phyloP scores from a whole-genome alignment of 2,888 invertebrate genomes.

The Caprella mutica region DNA sequence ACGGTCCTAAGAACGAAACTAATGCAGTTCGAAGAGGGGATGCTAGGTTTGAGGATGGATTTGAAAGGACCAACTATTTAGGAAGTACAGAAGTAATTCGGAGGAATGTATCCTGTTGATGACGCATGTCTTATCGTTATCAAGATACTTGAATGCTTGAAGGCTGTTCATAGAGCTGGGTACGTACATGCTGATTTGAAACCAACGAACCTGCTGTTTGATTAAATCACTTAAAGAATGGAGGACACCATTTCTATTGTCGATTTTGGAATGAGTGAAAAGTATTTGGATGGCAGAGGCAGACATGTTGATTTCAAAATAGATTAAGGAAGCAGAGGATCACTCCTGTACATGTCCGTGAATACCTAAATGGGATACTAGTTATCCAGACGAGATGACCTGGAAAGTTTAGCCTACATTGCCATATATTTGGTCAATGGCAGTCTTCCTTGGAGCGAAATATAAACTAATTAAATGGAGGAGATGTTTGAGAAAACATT shows the following conservation, averaged over 20 bases:
- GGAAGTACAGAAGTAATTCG: slow-evolving; percentile 1
- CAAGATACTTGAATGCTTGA: neutral
- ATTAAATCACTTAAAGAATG: neutral
- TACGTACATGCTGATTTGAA: neutral
- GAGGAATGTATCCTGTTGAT: neutral
- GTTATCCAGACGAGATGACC: neutral
- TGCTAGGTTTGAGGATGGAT: neutral
- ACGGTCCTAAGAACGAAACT: neutral
- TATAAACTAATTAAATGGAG: neutral
- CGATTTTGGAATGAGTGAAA: slow-evolving; percentile 4
- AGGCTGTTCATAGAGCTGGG: slow-evolving; percentile 6
- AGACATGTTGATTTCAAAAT: neutral
- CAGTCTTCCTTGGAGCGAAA: slow-evolving; percentile 1
- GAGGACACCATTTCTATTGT: neutral
- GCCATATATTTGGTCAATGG: slow-evolving; percentile 2
- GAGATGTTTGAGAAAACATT: neutral
- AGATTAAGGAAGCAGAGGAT: neutral
- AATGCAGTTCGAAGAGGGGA: neutral
- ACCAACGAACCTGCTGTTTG: neutral
- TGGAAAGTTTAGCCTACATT: slow-evolving; percentile 3
- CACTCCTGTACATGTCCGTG: neutral
- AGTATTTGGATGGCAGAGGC: slow-evolving; percentile 1
- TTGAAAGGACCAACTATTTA: neutral
- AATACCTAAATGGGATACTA: neutral
- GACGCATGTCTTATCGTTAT: neutral